phyloP scores from a whole-genome alignment of 2,113 vertebrate species.

The Rhinolophus sinicus region DNA sequence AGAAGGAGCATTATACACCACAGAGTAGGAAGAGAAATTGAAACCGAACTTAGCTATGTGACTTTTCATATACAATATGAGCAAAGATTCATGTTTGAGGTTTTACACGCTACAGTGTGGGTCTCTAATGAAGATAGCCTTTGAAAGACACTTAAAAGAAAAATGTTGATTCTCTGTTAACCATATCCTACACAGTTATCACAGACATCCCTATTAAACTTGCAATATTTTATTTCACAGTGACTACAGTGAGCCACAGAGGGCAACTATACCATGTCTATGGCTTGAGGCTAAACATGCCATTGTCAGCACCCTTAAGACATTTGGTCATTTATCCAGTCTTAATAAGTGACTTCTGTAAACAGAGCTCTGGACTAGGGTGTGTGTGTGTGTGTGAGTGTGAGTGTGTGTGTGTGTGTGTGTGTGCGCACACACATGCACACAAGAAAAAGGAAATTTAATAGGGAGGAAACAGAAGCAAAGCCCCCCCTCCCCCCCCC shows the following conservation, averaged over 20 bases:
- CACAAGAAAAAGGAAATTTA: not conserved
- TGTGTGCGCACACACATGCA: not conserved
- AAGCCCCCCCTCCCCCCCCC: not conserved
- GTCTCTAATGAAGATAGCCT: not conserved
- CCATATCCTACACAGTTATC: not conserved
- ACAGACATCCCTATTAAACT: not conserved
- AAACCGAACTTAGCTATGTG: conserved; percentile 15
- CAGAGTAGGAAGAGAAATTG: not conserved
- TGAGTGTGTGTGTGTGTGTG: not conserved
- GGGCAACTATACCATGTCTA: not conserved
- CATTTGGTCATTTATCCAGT: not conserved
- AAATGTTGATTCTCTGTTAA: not conserved
- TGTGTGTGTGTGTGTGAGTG: not conserved
- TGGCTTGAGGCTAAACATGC: not conserved
- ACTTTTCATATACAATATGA: conserved; percentile 15
- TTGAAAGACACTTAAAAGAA: conserved; percentile 13
- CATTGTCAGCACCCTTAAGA: not conserved
- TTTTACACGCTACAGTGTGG: not conserved
- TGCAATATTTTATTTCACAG: conserved; percentile 1
- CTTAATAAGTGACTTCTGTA: not conserved
- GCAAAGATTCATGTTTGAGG: not conserved
- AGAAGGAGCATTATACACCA: not conserved
- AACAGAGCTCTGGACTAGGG: not conserved
- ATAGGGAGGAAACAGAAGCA: not conserved
- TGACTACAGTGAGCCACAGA: not conserved